A percentile compares a stretch with the other conserved stretches of the same genome.
Evolutionary conservation across 2,888 invertebrate genomes (phyloP).

Genomic region (Leptarthrus brevirostris): DNA sequence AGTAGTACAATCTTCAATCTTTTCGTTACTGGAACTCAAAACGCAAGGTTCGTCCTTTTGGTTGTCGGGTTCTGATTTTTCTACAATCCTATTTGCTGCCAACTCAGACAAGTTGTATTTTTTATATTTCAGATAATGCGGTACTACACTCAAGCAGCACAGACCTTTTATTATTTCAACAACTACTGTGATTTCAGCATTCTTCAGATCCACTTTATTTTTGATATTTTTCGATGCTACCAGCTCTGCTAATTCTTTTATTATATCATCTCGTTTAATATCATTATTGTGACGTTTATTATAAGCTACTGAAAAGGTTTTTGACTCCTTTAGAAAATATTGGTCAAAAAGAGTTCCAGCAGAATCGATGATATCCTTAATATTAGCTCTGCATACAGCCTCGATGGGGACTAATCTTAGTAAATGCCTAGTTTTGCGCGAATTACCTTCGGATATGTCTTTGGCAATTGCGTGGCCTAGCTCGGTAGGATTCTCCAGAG

Average conservation of each 20-base stretch:
- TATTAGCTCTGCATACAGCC: slow-evolving; percentile 81
- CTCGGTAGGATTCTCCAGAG: slow-evolving; percentile 78
- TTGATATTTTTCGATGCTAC: slow-evolving; percentile 76
- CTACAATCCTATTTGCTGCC: too few species aligned
- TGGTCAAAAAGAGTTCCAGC: slow-evolving; percentile 77
- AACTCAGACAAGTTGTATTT: slow-evolving; percentile 87
- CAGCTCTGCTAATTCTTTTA: slow-evolving; percentile 78
- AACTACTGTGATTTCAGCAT: slow-evolving; percentile 81
- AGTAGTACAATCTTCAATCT: too few species aligned
- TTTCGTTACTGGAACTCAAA: too few species aligned
- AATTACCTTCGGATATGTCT: slow-evolving; percentile 76
- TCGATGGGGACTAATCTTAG: slow-evolving; percentile 85
- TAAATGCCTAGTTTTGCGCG: slow-evolving; percentile 80
- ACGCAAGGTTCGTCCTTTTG: too few species aligned
- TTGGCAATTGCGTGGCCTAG: slow-evolving; percentile 78
- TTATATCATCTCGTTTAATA: slow-evolving; percentile 77
- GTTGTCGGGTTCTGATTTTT: too few species aligned
- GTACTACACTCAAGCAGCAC: slow-evolving; percentile 83
- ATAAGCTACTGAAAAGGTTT: slow-evolving; percentile 80
- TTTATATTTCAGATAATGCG: slow-evolving; percentile 80
- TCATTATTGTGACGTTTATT: slow-evolving; percentile 83
- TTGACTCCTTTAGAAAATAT: slow-evolving; percentile 77
- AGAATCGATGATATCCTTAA: slow-evolving; percentile 78
- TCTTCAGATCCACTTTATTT: slow-evolving; percentile 83
- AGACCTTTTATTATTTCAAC: slow-evolving; percentile 85